Percentiles rank a stretch among this genome's conserved stretches.
These are phyloP conservation scores for Ommatoiulus sabulosus DNA, from an alignment of 2,888 invertebrate species.

Conservation along the genomic window DNA sequence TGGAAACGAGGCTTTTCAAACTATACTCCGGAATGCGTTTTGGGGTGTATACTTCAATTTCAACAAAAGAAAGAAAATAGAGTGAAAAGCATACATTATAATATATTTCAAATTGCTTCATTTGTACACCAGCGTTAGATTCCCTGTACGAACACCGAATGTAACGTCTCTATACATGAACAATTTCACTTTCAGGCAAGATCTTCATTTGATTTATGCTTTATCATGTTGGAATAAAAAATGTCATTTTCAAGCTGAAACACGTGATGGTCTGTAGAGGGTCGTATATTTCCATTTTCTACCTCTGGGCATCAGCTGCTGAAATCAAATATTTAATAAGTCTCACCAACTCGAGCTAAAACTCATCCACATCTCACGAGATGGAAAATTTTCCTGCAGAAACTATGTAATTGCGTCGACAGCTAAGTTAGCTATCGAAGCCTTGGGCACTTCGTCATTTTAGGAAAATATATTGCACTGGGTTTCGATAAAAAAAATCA, in stretches of 20 bases:
- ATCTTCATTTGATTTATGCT: constrained; percentile 24
- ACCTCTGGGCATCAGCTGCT: constrained; percentile 28
- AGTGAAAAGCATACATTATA: neutral
- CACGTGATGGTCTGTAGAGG: neutral
- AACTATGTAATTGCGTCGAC: constrained; percentile 20
- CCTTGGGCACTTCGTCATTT: neutral
- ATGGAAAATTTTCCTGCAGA: neutral
- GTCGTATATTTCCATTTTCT: neutral
- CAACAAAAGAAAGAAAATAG: neutral
- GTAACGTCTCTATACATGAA: neutral
- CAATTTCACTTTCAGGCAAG: neutral
- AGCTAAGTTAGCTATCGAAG: neutral
- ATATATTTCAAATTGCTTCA: constrained; percentile 8
- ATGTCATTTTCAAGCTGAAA: constrained; percentile 4
- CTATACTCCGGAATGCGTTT: neutral
- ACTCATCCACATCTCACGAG: constrained; percentile 1
- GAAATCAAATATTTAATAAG: constrained; percentile 22
- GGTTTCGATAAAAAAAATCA: neutral
- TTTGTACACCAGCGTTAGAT: neutral
- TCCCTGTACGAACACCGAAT: neutral
- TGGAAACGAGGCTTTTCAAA: neutral
- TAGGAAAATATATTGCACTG: neutral
- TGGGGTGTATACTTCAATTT: neutral
- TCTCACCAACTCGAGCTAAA: neutral
- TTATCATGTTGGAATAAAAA: neutral